A percentile compares a stretch with the other conserved stretches of the same genome.
Evolutionary conservation across 2,113 vertebrate species (phyloP).

Genomic region (Euleptes europaea): DNA sequence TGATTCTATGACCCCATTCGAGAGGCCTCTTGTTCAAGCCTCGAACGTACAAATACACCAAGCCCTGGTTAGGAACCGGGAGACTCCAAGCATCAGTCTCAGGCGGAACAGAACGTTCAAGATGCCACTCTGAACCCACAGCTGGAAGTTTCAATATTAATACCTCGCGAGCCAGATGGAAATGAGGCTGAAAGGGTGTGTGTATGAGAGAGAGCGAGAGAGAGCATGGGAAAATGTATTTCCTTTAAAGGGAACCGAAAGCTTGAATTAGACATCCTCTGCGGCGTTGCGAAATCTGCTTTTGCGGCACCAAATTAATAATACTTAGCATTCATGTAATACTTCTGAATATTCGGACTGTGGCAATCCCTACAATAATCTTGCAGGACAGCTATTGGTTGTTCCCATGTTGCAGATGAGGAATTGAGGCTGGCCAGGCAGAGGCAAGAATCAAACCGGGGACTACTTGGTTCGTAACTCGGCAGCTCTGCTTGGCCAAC

Average conservation of each 20-base stretch:
- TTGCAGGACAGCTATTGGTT: neutral
- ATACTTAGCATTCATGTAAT: neutral
- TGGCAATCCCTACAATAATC: neutral
- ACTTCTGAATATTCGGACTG: neutral
- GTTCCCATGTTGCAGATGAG: neutral
- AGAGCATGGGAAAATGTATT: constrained; percentile 47
- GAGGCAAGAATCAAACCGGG: neutral
- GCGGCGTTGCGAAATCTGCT: neutral
- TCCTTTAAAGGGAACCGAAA: constrained; percentile 25
- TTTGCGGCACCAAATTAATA: constrained; percentile 21
- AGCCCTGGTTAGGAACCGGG: constrained; percentile 50
- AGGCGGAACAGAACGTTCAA: constrained; percentile 82
- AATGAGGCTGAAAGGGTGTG: constrained; percentile 60
- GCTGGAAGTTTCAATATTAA: constrained; percentile 65
- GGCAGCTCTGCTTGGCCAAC: neutral
- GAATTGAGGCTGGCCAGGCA: neutral
- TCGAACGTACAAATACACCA: constrained; percentile 22
- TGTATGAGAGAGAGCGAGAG: neutral
- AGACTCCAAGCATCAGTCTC: constrained; percentile 72
- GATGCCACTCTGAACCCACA: constrained; percentile 68
- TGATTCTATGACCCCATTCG: neutral
- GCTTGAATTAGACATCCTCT: constrained; percentile 33
- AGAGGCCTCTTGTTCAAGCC: constrained; percentile 36
- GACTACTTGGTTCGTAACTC: neutral
- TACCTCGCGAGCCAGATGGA: constrained; percentile 71